Conservation (phyloP, 2,797 vertebrate genomes). For the Emys orbicularis region DNA sequence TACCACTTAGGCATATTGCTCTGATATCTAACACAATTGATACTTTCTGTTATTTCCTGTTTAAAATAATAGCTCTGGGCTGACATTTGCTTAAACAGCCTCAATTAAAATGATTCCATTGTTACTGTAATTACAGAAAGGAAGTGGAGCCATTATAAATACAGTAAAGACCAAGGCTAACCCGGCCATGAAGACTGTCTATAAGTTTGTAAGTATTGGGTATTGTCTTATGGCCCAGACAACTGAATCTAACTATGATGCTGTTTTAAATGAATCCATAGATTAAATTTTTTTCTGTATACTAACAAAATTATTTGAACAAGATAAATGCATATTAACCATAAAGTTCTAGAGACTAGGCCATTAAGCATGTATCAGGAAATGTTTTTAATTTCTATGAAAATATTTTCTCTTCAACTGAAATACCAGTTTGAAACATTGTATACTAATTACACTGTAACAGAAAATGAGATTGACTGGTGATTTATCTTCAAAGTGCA, state of each 20-base stretch:
- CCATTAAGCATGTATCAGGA: background rate
- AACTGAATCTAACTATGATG: conserved; percentile 52
- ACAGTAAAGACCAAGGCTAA: conserved; percentile 98
- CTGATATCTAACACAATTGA: conserved; percentile 15
- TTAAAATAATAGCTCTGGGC: conserved; percentile 49
- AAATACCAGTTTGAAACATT: conserved; percentile 42
- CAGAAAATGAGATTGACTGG: conserved; percentile 29
- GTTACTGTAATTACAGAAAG: conserved; percentile 87
- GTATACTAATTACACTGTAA: conserved; percentile 39
- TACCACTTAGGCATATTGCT: conserved; percentile 2
- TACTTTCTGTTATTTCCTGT: conserved; percentile 47
- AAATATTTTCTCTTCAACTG: conserved; percentile 40
- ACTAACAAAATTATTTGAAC: background rate
- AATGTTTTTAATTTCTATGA: conserved; percentile 18
- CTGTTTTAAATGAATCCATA: conserved; percentile 31
- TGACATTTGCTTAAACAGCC: conserved; percentile 48
- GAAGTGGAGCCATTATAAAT: conserved; percentile 96
- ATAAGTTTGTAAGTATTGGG: conserved; percentile 94
- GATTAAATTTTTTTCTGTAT: conserved; percentile 13
- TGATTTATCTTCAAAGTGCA: conserved; percentile 50
- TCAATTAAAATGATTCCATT: conserved; percentile 53
- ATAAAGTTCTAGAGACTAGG: background rate
- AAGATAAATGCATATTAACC: background rate
- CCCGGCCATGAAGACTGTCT: conserved; percentile 98
- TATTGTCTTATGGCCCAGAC: conserved; percentile 51